Evolutionary conservation across 2,888 invertebrate genomes (phyloP).

Genomic region (Dichetophora obliterata): DNA sequence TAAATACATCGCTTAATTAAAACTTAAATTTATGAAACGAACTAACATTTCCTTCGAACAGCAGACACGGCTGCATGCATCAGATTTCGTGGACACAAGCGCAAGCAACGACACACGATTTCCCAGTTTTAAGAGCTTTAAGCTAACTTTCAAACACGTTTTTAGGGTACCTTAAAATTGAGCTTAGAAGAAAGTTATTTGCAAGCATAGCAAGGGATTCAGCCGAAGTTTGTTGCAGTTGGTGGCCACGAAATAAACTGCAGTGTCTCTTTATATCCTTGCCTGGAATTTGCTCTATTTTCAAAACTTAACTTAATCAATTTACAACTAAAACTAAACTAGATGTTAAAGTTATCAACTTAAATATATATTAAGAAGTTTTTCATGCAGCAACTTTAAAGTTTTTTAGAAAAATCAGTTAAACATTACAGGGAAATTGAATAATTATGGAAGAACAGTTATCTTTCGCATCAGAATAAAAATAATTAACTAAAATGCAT

Average conservation of each 20-base stretch:
- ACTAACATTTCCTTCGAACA: background rate
- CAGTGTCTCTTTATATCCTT: background rate
- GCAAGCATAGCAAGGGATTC: too few species aligned
- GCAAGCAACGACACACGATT: background rate
- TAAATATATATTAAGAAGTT: slow-evolving; percentile 15
- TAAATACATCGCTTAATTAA: slow-evolving; percentile 33
- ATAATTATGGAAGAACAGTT: slow-evolving; percentile 23
- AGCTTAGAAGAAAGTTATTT: too few species aligned
- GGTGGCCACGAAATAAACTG: background rate
- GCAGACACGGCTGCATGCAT: background rate
- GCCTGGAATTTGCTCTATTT: background rate
- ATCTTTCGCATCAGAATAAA: background rate
- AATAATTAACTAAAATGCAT: background rate
- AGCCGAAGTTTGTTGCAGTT: background rate
- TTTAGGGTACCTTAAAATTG: too few species aligned
- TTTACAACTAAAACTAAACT: slow-evolving; percentile 37
- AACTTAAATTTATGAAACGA: slow-evolving; percentile 20
- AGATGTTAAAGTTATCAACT: background rate
- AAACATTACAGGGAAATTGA: background rate
- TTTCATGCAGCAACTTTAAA: slow-evolving; percentile 21
- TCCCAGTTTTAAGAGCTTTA: too few species aligned
- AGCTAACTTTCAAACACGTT: too few species aligned
- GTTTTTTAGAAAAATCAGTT: background rate
- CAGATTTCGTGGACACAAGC: background rate
- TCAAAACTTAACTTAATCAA: slow-evolving; percentile 29